phyloP scores from a whole-genome alignment of 2,797 vertebrate genomes.

The Mustela erminea region DNA sequence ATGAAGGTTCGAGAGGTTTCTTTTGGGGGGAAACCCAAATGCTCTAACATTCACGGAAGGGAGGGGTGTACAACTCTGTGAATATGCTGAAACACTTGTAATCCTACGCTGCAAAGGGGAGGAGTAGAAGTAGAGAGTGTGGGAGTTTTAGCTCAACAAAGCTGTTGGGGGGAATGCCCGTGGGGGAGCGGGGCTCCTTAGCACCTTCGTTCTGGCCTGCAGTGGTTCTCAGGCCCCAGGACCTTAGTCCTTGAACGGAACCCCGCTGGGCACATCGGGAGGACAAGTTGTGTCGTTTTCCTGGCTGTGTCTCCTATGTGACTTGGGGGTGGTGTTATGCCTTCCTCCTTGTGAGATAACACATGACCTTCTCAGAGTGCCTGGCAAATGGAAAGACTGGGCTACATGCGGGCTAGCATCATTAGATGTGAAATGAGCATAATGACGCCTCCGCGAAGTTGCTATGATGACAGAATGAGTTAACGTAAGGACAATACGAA shows the following conservation, averaged over 20 bases:
- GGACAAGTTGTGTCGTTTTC: background rate
- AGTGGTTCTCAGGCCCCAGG: background rate
- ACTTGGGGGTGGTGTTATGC: background rate
- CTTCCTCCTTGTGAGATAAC: background rate
- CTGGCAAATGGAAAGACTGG: background rate
- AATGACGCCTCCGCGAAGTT: no score
- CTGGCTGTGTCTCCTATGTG: background rate
- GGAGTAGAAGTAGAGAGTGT: background rate
- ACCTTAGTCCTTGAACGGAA: background rate
- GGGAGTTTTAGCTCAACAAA: background rate
- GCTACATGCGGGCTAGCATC: background rate
- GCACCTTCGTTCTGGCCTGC: background rate
- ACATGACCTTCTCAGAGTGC: background rate
- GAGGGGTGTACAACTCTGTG: no score
- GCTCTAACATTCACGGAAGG: background rate
- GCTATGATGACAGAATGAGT: background rate
- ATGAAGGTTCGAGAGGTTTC: background rate
- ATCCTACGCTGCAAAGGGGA: background rate
- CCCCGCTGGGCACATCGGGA: background rate
- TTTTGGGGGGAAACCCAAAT: background rate
- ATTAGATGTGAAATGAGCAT: background rate
- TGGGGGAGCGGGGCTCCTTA: background rate
- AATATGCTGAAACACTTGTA: background rate
- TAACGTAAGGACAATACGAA: background rate
- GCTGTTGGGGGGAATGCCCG: background rate